phyloP scores from a whole-genome alignment of 2,888 invertebrate genomes.

The Parelbella ahira region DNA sequence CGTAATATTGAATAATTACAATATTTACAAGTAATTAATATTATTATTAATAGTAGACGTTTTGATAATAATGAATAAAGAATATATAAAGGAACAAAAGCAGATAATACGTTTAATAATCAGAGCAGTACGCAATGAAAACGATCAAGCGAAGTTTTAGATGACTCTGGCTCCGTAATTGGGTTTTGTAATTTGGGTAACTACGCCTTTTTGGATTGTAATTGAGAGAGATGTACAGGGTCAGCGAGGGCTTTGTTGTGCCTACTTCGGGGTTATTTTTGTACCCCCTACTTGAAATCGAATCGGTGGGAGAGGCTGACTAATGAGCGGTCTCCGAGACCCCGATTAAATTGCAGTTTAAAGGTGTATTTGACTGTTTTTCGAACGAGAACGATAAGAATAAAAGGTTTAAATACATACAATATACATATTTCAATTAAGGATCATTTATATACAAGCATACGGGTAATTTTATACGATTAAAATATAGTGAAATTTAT shows the following conservation, averaged over 20 bases:
- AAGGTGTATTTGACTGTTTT: neutral
- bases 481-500: too few species aligned
- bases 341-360: constrained; percentile 1
- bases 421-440: too few species aligned
- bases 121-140: constrained; percentile 5
- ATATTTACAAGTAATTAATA: too few species aligned
- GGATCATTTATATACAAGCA: too few species aligned
- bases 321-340: constrained; percentile 10
- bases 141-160: constrained; percentile 12
- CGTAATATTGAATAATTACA: too few species aligned
- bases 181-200: constrained; percentile 14
- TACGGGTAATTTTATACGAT: too few species aligned
- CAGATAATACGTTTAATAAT: neutral
- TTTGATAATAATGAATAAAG: too few species aligned
- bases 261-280: constrained; percentile 8
- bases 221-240: constrained; percentile 18
- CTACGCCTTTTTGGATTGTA: constrained; percentile 14
- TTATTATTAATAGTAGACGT: too few species aligned
- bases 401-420: too few species aligned
- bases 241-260: constrained; percentile 8
- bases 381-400: too few species aligned
- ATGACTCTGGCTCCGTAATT: constrained; percentile 22
- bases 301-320: constrained; percentile 4
- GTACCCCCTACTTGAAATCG: constrained; percentile 5
- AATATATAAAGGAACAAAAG: neutral